Percentiles rank a stretch among this genome's conserved stretches.
phyloP scores from a whole-genome alignment of 2,113 vertebrate species.

The Hassar affinis region DNA sequence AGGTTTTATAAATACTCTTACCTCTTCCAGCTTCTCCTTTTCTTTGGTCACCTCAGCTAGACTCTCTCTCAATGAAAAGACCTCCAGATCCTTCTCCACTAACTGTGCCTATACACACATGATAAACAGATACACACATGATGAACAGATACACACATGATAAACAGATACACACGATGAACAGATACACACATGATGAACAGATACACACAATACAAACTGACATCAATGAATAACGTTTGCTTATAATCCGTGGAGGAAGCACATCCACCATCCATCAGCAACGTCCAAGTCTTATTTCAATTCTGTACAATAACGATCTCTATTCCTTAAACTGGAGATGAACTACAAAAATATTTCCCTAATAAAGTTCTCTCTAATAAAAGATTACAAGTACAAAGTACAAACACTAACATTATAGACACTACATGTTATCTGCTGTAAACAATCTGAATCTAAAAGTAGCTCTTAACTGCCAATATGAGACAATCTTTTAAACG shows the following conservation, averaged over 20 bases:
- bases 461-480: too few species aligned
- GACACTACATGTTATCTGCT: too few species aligned
- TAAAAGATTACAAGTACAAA: too few species aligned
- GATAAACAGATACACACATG: neutral
- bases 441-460: too few species aligned
- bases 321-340: neutral
- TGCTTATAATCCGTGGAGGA: neutral
- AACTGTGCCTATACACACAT: constrained; percentile 76
- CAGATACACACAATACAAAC: neutral
- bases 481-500: too few species aligned
- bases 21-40: constrained; percentile 79
- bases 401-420: too few species aligned
- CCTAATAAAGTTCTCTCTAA: too few species aligned
- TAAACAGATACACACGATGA: neutral
- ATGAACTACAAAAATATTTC: too few species aligned
- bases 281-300: too few species aligned
- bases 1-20: constrained; percentile 47
- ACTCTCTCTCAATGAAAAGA: constrained; percentile 79
- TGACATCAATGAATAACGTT: neutral
- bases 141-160: constrained; percentile 12
- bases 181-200: constrained; percentile 13
- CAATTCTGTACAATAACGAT: too few species aligned
- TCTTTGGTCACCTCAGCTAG: constrained; percentile 78
- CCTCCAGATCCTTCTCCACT: constrained; percentile 82
- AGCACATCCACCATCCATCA: too few species aligned